Conservation (phyloP, 2,888 invertebrate genomes). For the Nephrotoma flavescens region DNA sequence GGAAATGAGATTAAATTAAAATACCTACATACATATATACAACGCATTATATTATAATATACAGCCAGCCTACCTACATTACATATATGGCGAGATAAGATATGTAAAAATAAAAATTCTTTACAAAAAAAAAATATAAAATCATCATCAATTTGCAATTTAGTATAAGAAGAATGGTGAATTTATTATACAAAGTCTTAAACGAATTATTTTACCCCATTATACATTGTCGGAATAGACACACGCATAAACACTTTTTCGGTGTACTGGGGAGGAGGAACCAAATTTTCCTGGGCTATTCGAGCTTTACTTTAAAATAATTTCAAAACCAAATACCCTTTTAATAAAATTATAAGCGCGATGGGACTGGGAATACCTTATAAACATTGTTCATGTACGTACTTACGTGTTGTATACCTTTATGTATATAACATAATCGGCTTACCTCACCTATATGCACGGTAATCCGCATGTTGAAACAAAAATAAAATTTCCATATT, state of each 20-base stretch:
- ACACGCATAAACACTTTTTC: neutral
- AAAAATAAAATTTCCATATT: neutral
- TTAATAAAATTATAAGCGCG: neutral
- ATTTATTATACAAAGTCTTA: neutral
- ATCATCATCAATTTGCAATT: neutral
- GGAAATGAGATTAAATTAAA: neutral
- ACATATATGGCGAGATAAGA: neutral
- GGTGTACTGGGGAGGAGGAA: too few species aligned
- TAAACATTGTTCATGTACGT: neutral
- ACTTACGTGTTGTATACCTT: neutral
- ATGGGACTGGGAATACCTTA: neutral
- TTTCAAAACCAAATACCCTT: neutral
- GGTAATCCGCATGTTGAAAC: neutral
- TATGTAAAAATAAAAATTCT: neutral
- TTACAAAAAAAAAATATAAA: neutral
- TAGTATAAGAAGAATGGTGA: neutral
- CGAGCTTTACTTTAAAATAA: neutral
- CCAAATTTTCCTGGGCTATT: neutral
- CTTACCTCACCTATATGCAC: neutral
- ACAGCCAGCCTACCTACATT: neutral
- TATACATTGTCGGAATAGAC: neutral
- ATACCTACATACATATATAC: neutral
- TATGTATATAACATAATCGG: neutral
- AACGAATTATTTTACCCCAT: neutral
- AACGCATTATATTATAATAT: neutral